These are phyloP conservation scores for Drosophila kohkoa DNA, from an alignment of 1,140 invertebrate species.

Conservation along the genomic window DNA sequence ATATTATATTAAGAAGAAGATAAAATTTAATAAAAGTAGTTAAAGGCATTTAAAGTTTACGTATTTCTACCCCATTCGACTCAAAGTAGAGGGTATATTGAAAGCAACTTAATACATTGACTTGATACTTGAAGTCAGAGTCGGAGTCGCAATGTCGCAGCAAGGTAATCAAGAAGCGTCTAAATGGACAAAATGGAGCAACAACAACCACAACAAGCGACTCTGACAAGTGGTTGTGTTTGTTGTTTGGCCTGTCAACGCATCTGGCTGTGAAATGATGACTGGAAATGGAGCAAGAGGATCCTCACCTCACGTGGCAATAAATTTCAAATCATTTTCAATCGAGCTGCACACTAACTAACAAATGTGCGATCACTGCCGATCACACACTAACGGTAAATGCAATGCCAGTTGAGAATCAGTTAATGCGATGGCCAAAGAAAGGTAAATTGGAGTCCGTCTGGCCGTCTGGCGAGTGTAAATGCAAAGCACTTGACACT, in stretches of 20 bases:
- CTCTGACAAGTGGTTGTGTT: slow-evolving; percentile 16
- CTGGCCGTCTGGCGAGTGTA: background rate
- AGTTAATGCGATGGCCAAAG: slow-evolving; percentile 8
- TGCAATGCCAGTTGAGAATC: slow-evolving; percentile 21
- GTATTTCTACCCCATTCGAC: slow-evolving; percentile 1
- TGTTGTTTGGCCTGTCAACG: slow-evolving; percentile 68
- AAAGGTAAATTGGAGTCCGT: slow-evolving; percentile 1
- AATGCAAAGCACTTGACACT: slow-evolving; percentile 69
- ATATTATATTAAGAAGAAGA: background rate
- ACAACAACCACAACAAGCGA: slow-evolving; percentile 22
- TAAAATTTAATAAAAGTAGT: no score
- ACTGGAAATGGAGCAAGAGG: slow-evolving; percentile 69
- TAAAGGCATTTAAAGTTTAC: no score
- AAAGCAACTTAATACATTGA: slow-evolving; percentile 61
- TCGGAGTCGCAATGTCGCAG: slow-evolving; percentile 44
- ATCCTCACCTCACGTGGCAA: slow-evolving; percentile 62
- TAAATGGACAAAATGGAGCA: slow-evolving; percentile 81
- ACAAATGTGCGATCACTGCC: slow-evolving; percentile 55
- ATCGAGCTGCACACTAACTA: slow-evolving; percentile 7
- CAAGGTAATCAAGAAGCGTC: slow-evolving; percentile 78
- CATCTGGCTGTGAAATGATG: slow-evolving; percentile 53
- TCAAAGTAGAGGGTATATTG: slow-evolving; percentile 11
- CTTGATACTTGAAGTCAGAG: slow-evolving; percentile 20
- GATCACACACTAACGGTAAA: slow-evolving; percentile 47
- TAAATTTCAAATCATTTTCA: slow-evolving; percentile 67